Base-by-base conservation (phyloP, 1,140 invertebrate genomes). In the Gryon sp. region DNA sequence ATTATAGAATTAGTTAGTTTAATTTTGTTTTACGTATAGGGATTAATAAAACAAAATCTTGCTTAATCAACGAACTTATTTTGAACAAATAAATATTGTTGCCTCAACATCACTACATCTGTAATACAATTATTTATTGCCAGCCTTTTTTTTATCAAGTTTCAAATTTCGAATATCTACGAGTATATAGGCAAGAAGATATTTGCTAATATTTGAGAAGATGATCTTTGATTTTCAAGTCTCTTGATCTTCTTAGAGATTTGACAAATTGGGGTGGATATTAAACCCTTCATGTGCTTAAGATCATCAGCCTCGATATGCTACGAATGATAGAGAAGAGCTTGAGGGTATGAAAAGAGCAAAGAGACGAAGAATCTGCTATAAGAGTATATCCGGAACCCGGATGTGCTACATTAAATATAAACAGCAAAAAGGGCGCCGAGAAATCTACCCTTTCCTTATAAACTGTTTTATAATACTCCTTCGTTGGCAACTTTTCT, bases 381-480 rank as follows among this genome's bases (percentile, higher is more conserved):
- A 24, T 22, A 9, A 55, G 53, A 60, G 55, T 68, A 69, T 66
- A 82, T 82, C 63, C 62, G 60, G 69, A 69, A 65, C 74, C 80
- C 66, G 68, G 68, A 79, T 81, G 72, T 62, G 68, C 72, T 74
- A 66, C 81, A 72, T 76, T 79, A 79, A 76, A 79, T 76, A 79
- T 79, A 72, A 76, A 79, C 77, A 74, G 70, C 53, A 65, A 75
- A n/a, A 65, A 65, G 60, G 69, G 57, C 46, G 62, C 41, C 26
- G 52, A 59, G 53, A 72, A 65, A 72, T 70, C 74, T 55, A 76
- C 74, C 60, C 66, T 66, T 74, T 72, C 53, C 73, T 76, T 69
- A 69, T 69, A 57, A 76, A 69, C 57, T 59, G 57, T 68, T 69
- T 55, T 53, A 53, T 76, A 69, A 76, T 76, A 69, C 26, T 18